Conservation (phyloP, 2,113 vertebrate genomes). For the Hydropotes inermis region DNA sequence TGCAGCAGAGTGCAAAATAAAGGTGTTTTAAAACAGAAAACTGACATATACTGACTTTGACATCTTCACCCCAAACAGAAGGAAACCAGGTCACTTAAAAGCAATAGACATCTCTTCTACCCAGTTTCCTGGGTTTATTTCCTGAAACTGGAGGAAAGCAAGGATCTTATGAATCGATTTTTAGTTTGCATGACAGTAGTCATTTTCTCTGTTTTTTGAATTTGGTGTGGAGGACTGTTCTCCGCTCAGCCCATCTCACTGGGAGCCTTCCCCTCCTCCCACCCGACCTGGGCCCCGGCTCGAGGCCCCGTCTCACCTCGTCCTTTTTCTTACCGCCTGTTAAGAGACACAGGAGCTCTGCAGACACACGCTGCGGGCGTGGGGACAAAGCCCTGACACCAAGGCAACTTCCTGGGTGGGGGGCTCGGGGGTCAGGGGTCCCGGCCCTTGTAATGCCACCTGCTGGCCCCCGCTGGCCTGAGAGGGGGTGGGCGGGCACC, state of each 20-base stretch:
- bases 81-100: not conserved
- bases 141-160: not conserved
- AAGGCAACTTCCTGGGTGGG: not conserved
- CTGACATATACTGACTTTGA: not conserved
- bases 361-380: not conserved
- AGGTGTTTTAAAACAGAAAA: not conserved
- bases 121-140: not conserved
- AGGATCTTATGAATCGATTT: not conserved
- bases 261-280: not conserved
- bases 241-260: rapidly evolving
- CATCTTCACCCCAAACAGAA: not conserved
- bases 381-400: not conserved
- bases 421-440: not conserved
- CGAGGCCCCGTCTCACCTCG: not conserved
- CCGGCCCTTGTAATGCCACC: rapidly evolving
- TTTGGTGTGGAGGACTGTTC: rapidly evolving
- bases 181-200: not conserved
- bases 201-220: not conserved
- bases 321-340: not conserved
- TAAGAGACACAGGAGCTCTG: not conserved
- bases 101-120: not conserved
- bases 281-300: not conserved
- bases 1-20: not conserved
- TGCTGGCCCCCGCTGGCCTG: not conserved
- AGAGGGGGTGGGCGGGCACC: rapidly evolving